Evolutionary conservation across 2,888 invertebrate species (phyloP), one percentile per base, ranked within the genome.

Genomic region (Heteromyza rotundicornis): DNA sequence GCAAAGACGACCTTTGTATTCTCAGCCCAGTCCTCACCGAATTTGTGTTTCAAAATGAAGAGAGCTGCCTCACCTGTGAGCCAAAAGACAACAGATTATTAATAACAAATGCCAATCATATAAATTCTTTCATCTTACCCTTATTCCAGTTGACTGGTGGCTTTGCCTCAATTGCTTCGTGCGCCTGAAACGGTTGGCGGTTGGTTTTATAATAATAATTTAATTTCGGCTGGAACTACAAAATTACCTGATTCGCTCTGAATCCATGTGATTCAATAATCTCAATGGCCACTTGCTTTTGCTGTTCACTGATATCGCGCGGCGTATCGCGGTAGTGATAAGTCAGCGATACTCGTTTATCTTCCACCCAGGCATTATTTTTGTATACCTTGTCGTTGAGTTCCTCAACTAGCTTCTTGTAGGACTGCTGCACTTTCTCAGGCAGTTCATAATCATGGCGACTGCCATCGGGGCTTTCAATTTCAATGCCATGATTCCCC

Each of bases 131-230:
- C 5, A 54, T 20, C 63, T 58, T 60, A 74, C 89, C 91, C 79
- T 91, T 91, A 75, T 91, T 88, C 91, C 91, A 91, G 67, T 89
- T 87, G 0, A 92, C 90, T 2, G 91, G 90, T 1, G 92, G 92
- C 71, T 90, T 90, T 0, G 90, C 91, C 80, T 92, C 92, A 27
- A 91, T 86, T 5, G 91, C 91, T 65, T 88, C 89, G 74, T 90
- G 90, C 0, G 91, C 90, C 63, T n/a, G n/a, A n/a, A n/a, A n/a
- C n/a, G n/a, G n/a, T n/a, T n/a, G n/a, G n/a, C n/a, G n/a, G n/a
- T n/a, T n/a, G n/a, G n/a, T n/a, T n/a, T n/a, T n/a, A n/a, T n/a
- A n/a, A n/a, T n/a, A n/a, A n/a, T n/a, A n/a, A n/a, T n/a, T n/a
- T n/a, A n/a, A n/a, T n/a, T n/a, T n/a, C n/a, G n/a, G n/a, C n/a